Conservation (phyloP, 2,888 invertebrate genomes). For the Asteroscopus sphinx region DNA sequence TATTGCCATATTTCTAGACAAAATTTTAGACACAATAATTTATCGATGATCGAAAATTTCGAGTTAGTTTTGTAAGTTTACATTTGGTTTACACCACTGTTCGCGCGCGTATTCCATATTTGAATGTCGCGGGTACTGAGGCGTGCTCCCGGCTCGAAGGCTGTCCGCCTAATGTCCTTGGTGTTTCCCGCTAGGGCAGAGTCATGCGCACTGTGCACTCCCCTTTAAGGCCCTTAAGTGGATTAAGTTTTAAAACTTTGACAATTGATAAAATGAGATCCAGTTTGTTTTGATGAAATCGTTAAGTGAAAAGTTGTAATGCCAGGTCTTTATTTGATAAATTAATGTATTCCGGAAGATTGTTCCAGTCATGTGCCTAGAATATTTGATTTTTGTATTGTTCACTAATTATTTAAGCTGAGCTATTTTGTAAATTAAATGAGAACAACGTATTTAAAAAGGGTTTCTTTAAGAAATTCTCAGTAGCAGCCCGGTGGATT, state of each 20-base stretch:
- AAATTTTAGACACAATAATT: conserved; percentile 39
- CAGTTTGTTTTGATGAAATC: conserved; percentile 81
- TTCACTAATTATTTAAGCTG: conserved; percentile 10
- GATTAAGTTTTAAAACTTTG: conserved; percentile 89
- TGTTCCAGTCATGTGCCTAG: conserved; percentile 21
- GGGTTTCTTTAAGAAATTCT: too few relatives aligned
- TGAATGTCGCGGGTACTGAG: conserved; percentile 60
- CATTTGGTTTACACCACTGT: conserved; percentile 71
- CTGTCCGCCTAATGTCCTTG: conserved; percentile 83
- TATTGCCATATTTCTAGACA: conserved; percentile 46
- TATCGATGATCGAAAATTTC: conserved; percentile 13
- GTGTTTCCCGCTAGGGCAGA: conserved; percentile 82
- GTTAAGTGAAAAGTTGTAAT: conserved; percentile 83
- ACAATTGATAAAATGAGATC: conserved; percentile 87
- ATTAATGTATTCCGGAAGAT: conserved; percentile 45
- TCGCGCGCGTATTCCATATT: conserved; percentile 76
- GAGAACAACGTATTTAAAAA: too few relatives aligned
- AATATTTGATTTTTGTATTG: conserved; percentile 39
- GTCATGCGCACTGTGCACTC: conserved; percentile 84
- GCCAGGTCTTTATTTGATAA: conserved; percentile 62
- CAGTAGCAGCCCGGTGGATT: too few relatives aligned
- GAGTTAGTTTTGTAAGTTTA: conserved; percentile 58
- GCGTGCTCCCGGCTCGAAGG: conserved; percentile 69
- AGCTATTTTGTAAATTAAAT: not conserved
- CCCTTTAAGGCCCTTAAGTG: conserved; percentile 86